Conservation (phyloP, 2,797 vertebrate genomes). For the Hephaestus fuliginosus region DNA sequence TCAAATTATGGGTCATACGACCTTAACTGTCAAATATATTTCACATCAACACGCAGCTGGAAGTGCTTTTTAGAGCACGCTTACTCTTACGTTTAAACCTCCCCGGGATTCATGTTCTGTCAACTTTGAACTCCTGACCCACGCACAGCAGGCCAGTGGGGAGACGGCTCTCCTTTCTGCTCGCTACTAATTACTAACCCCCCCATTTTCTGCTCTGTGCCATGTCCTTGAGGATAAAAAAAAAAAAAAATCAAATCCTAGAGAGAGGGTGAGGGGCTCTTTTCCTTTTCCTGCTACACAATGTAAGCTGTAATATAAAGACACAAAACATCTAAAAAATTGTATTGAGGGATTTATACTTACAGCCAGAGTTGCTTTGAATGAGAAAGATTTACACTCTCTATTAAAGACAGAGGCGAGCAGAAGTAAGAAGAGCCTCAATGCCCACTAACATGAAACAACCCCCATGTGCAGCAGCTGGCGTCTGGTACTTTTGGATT, state of each 20-base stretch:
- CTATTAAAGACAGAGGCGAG: constrained; percentile 1
- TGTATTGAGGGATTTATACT: not conserved
- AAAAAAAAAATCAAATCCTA: constrained; percentile 23
- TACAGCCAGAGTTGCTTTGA: not conserved
- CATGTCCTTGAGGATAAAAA: constrained; percentile 41
- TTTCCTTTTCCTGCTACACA: not conserved
- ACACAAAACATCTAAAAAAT: not conserved
- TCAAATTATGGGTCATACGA: constrained; percentile 52
- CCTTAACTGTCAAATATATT: constrained; percentile 66
- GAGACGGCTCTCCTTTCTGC: constrained; percentile 15
- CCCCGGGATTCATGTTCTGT: constrained; percentile 44
- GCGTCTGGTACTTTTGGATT: not conserved
- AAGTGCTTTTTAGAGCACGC: constrained; percentile 44
- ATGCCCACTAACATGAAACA: constrained; percentile 3
- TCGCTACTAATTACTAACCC: constrained; percentile 29
- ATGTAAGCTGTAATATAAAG: not conserved
- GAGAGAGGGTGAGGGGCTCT: constrained; percentile 27
- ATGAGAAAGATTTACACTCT: not conserved
- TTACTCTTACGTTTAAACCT: constrained; percentile 31
- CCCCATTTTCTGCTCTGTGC: constrained; percentile 6
- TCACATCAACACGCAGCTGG: constrained; percentile 63
- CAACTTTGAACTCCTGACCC: constrained; percentile 64
- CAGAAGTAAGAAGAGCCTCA: not conserved
- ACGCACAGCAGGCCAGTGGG: constrained; percentile 14
- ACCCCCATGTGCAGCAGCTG: not conserved